phyloP scores from a whole-genome alignment of 2,888 invertebrate genomes.

The Sialis fuliginosa region DNA sequence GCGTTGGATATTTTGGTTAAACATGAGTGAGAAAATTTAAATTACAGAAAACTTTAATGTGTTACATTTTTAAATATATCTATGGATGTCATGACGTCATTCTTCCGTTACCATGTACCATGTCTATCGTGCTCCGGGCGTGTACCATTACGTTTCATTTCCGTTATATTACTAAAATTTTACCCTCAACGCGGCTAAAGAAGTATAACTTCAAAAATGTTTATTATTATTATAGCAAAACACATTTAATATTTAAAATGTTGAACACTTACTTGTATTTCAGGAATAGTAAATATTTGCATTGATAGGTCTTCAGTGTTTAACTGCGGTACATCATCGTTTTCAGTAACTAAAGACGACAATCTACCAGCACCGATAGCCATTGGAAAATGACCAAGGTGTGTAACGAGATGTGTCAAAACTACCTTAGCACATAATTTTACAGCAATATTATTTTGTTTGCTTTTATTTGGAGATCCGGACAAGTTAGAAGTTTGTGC shows the following conservation, averaged over 20 bases:
- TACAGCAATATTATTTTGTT: constrained; percentile 35
- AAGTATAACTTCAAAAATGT: no score
- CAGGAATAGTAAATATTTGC: constrained; percentile 67
- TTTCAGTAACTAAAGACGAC: constrained; percentile 79
- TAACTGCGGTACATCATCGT: constrained; percentile 68
- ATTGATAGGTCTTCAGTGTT: constrained; percentile 59
- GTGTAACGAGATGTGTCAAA: constrained; percentile 75
- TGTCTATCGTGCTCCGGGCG: no score
- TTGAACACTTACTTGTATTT: constrained; percentile 38
- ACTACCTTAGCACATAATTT: constrained; percentile 35
- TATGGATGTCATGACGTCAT: no score
- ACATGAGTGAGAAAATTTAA: no score
- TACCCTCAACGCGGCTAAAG: no score
- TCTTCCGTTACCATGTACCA: no score
- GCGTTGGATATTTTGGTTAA: no score
- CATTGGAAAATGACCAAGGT: constrained; percentile 89
- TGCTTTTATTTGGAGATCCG: constrained; percentile 30
- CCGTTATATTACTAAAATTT: no score
- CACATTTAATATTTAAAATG: neutral
- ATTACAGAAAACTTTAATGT: no score
- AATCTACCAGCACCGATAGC: constrained; percentile 75
- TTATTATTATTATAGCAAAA: neutral
- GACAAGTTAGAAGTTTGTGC: constrained; percentile 17
- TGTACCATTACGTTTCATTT: no score
- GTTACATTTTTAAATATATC: no score